Base-by-base conservation (phyloP, 2,888 invertebrate genomes). In the Brachyopa scutellaris region DNA sequence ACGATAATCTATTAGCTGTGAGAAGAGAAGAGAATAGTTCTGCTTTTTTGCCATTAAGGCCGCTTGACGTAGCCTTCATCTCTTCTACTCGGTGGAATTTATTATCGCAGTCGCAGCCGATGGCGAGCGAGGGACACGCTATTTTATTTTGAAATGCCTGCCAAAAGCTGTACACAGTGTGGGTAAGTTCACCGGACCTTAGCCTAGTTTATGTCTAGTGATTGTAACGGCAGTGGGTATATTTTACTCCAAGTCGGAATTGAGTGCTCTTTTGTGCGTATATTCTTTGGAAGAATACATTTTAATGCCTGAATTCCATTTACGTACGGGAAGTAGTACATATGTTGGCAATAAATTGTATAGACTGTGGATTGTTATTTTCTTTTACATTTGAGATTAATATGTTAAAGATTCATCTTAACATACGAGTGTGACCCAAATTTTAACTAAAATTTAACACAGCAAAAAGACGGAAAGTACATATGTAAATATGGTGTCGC, bases 1-100 rank as follows among this genome's bases (percentile, higher is more conserved):
- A 69, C 64, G 64, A 66, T 76, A 70, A 76, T 76, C 80, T 82
- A 82, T 82, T 82, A 74, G 36, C 76, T 57, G 33, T 47, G 62
- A 62, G 76, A 64, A 21, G 19, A 42, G 53, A 29, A 59, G 19
- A 64, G 49, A 80, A 62, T 45, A 49, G 31, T 74, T 69, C 61
- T 57, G 62, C 29, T 47, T 72, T 5, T 38, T 38, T 57, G 55
- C 29, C 64, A 64, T 51, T 70, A 57, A 57, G 26, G 47, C 55
- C 23, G 55, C 21, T 33, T 62, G 38, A 17, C 51, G 57, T 29
- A 61, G 67, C 31, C 74, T 74, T 69, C 67, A 69, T 69, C 74
- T 67, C 40, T 55, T 80, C 26, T 9, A 9, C 61, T 19, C 26
- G 11, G 8, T 8, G 6, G 33, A 80, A 74, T 80, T 80, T 80